These are phyloP conservation scores for Falco berigora DNA, from an alignment of 2,797 vertebrate genomes.

Conservation along the genomic window DNA sequence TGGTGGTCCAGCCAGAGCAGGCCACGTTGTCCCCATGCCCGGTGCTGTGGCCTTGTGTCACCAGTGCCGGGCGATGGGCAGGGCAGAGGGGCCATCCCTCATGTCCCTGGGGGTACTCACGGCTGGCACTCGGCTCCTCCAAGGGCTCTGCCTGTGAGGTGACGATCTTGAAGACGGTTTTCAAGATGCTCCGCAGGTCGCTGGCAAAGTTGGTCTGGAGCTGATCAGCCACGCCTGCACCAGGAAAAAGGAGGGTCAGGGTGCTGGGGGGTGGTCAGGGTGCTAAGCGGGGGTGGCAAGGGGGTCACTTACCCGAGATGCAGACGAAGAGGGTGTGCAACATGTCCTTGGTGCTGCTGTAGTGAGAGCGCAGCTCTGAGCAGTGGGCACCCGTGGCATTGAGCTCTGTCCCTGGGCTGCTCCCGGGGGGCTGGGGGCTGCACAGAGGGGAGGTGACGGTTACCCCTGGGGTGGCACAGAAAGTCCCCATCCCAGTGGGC, in stretches of 20 bases:
- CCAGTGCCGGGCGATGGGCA: not conserved
- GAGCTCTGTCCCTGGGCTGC: not conserved
- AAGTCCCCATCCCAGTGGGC: not conserved
- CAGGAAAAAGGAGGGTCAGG: not conserved
- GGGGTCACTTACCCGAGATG: conserved; percentile 65
- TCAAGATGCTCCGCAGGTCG: conserved; percentile 71
- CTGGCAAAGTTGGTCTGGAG: conserved; percentile 78
- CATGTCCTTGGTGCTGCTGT: conserved; percentile 69
- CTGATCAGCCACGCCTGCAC: conserved; percentile 72
- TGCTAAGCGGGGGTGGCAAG: not conserved
- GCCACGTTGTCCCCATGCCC: not conserved
- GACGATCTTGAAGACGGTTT: conserved; percentile 68
- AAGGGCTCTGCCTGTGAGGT: conserved; percentile 9
- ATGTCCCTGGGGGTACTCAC: conserved; percentile 43
- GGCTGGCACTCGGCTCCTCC: not conserved
- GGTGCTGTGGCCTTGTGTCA: not conserved
- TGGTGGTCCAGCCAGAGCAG: not conserved
- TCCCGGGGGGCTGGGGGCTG: not conserved
- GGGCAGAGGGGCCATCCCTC: not conserved
- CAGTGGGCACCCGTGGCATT: not conserved
- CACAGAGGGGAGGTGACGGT: not conserved
- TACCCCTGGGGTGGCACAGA: not conserved
- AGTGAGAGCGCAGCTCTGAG: conserved; percentile 54
- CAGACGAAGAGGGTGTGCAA: conserved; percentile 74
- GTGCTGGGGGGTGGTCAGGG: not conserved